Conservation (phyloP, 2,888 invertebrate species). For the Pterobdella sp. region DNA sequence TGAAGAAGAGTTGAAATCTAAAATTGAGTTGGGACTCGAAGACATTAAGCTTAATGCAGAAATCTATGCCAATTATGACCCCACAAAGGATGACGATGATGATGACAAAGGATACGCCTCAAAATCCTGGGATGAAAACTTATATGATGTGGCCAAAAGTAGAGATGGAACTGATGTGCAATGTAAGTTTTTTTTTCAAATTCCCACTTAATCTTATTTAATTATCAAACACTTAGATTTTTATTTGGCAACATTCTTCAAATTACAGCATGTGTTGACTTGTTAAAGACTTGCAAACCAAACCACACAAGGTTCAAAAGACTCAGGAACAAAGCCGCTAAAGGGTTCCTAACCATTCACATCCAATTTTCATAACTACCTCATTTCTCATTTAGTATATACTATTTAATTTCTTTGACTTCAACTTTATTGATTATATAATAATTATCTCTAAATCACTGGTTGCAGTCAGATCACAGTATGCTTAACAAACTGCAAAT, state of each 20-base stretch:
- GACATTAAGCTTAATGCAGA: neutral
- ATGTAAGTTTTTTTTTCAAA: neutral
- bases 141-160: neutral
- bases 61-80: slow-evolving; percentile 6
- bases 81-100: slow-evolving; percentile 7
- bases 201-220: neutral
- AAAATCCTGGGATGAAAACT: slow-evolving; percentile 3
- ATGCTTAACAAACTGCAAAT: slow-evolving; percentile 49
- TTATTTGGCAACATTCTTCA: neutral
- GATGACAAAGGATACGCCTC: neutral
- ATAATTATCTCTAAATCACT: neutral
- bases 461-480: slow-evolving; percentile 45
- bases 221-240: neutral
- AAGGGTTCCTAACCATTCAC: neutral
- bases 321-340: neutral
- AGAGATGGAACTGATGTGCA: neutral
- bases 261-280: neutral
- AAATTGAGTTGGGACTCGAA: neutral
- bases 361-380: neutral
- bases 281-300: neutral
- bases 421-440: neutral
- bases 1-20: neutral
- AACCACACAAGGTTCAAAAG: neutral
- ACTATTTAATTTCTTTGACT: neutral
- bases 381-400: no score